Evolutionary conservation across 2,113 vertebrate genomes (phyloP).

Genomic region (Gobio gobio): DNA sequence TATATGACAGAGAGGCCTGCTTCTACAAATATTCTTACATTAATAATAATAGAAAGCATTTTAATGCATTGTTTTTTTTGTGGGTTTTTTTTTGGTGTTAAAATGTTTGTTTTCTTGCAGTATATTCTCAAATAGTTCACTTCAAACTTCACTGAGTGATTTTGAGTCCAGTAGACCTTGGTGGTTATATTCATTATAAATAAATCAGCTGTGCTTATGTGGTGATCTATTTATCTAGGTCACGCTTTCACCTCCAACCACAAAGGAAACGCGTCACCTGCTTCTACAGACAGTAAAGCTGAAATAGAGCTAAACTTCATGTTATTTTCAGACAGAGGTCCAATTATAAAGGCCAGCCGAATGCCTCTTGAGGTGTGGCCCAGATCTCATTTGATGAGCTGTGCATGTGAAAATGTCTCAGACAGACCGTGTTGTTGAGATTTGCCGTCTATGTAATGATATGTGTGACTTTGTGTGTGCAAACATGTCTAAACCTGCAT

Average conservation of each 20-base stretch:
- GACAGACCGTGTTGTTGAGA: neutral
- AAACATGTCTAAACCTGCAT: constrained; percentile 10
- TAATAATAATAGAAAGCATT: neutral
- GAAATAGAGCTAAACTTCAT: neutral
- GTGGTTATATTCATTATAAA: neutral
- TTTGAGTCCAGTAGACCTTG: neutral
- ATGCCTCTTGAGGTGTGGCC: neutral
- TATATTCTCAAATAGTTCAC: neutral
- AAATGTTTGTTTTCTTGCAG: neutral
- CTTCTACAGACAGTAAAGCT: neutral
- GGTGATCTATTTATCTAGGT: neutral
- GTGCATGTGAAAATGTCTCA: constrained; percentile 13
- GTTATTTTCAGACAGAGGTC: constrained; percentile 10
- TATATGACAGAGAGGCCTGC: neutral
- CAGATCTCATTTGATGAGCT: constrained; percentile 22
- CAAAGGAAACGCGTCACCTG: neutral
- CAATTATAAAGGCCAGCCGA: constrained; percentile 4
- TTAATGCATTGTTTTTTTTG: neutral
- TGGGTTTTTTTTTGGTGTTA: neutral
- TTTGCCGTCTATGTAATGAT: neutral
- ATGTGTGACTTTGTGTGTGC: neutral
- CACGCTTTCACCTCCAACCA: constrained; percentile 6
- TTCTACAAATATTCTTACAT: neutral
- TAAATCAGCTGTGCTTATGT: neutral
- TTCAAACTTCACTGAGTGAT: neutral